Evolutionary conservation across 2,888 invertebrate species (phyloP).

Genomic region (Protophormia terraenovae): DNA sequence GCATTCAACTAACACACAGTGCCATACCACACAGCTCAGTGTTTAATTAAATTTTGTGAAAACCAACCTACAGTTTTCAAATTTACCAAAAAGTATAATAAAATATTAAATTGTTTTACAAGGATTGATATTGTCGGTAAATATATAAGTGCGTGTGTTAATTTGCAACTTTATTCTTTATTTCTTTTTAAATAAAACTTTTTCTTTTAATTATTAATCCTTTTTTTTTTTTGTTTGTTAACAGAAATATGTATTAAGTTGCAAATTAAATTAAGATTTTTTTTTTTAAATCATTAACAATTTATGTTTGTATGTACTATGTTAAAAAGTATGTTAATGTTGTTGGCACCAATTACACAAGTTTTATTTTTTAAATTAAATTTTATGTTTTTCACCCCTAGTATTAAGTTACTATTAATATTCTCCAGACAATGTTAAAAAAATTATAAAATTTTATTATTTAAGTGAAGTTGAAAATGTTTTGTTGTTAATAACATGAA

Average conservation of each 20-base stretch:
- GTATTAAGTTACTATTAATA: not conserved
- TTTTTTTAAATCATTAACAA: constrained; percentile 33
- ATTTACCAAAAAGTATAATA: not conserved
- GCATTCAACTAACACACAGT: constrained; percentile 18
- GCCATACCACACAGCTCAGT: not conserved
- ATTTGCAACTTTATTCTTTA: constrained; percentile 18
- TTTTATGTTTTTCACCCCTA: not conserved
- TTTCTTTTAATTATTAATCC: constrained; percentile 39
- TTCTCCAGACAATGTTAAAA: not conserved
- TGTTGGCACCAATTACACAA: not conserved
- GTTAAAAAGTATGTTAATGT: not conserved
- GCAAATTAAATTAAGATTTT: constrained; percentile 31
- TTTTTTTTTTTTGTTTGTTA: constrained; percentile 1
- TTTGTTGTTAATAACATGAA: not conserved
- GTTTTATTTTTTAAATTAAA: not conserved
- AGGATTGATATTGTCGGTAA: not conserved
- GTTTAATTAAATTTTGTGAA: constrained; percentile 32
- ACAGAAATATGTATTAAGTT: constrained; percentile 33
- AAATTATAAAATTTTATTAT: not conserved
- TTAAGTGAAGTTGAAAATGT: not conserved
- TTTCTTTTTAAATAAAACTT: constrained; percentile 13
- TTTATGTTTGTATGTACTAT: not conserved
- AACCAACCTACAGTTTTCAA: not conserved
- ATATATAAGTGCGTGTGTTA: not conserved
- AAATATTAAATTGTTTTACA: no score